Evolutionary conservation across 2,797 vertebrate species (phyloP), one percentile per base, ranked within the genome.

Genomic region (Crenichthys baileyi): DNA sequence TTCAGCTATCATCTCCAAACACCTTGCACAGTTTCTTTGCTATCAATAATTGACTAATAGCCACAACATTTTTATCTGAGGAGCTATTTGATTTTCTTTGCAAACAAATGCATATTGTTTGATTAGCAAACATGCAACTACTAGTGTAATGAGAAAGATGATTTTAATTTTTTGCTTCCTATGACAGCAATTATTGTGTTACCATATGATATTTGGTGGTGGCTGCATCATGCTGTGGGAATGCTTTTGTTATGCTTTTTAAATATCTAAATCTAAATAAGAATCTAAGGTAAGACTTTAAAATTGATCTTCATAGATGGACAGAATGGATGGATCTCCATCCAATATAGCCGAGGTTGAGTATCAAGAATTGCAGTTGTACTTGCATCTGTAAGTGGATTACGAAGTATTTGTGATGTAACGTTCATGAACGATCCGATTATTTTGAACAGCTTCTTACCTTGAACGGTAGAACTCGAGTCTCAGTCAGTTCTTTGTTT

Each of bases 1-100:
- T 92, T 91, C 88, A 93, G 89, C 91, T 92, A 94, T 95, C 92
- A 92, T 94, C 84, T 87, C 81, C 90, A 87, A 92, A 94, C 93
- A 95, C 93, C 93, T 94, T 92, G 89, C 89, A 82, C 81, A 65
- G 80, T 90, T 93, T 93, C 88, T 86, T 81, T 50, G 74, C 87
- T 91, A 83, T 80, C 86, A 75, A 85, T 89, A 89, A 88, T 87
- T 92, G 93, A 94, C 94, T 92, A 41, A 11, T 89, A 86, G 84
- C 79, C 75, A 56, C 72, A 79, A 55, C 2, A 75, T 72, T 77
- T 78, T 81, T 74, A 76, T 79, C 76, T 73, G 78, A 75, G 79
- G 79, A 86, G 78, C 73, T 75, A 88, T 91, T 89, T 89, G 82
- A 84, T 90, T 91, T 86, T 84, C 71, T 90, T 88, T 78, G 79